Base-by-base conservation (phyloP, 2,888 invertebrate genomes). In the Spisula subtruncata region DNA sequence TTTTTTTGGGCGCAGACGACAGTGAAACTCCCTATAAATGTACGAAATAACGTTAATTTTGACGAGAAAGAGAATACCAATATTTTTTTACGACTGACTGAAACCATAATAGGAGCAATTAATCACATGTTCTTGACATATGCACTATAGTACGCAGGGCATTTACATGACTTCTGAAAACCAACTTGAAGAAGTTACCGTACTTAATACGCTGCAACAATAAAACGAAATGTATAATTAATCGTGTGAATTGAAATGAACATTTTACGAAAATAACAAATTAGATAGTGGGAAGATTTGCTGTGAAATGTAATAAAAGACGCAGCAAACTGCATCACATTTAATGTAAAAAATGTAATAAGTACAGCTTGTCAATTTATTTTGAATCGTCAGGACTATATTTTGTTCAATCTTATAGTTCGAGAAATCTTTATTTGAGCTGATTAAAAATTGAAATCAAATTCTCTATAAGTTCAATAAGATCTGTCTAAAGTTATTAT, bases 271-370 rank as follows among this genome's bases (percentile, higher is more conserved):
- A 25, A 66, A 66, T 25, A 66, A n/a, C 10, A 66, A 66, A 66
- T 66, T 66, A 66, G 60, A 66, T 66, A 12, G n/a, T 25, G 60
- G 25, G 60, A 25, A 66, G 25, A 66, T 25, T 66, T 66, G 60
- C 60, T 25, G n/a, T n/a, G 25, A 66, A 25, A 66, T 25, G 60
- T 66, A 25, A 66, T 66, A 66, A 66, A 66, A n/a, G 10, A 5
- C 25, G 8, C 25, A 66, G 10, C 25, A 66, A 25, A 66, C 10
- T 25, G 25, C 25, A 25, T 66, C 60, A 25, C 60, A 66, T n/a
- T 66, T 66, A 66, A 66, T 66, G 25, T 66, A 25, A 25, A n/a
- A n/a, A 66, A 66, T 66, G 60, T 66, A 66, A 66, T 66, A 25
- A 66, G 25, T 66, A 66, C 60, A 66, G n/a, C 60, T n/a, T 25